phyloP scores from a whole-genome alignment of 1,140 invertebrate species.

The Trinorchestia longiramus region DNA sequence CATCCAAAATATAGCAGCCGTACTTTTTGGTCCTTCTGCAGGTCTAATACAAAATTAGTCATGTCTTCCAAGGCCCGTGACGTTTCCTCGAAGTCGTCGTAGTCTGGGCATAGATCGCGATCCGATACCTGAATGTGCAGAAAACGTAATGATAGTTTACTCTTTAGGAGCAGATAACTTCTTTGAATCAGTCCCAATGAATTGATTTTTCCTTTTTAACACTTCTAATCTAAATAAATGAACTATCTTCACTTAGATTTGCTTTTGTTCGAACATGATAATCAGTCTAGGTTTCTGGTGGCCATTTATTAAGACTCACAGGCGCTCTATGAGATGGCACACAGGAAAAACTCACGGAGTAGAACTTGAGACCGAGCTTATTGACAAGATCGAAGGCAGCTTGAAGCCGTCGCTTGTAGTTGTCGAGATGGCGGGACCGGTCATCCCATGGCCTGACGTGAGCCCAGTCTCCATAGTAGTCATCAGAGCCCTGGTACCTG shows the following conservation, averaged over 20 bases:
- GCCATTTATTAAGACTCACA: too few relatives aligned
- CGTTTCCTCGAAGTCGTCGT: constrained; percentile 57
- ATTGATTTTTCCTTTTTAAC: not conserved
- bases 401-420: constrained; percentile 75
- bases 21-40: constrained; percentile 61
- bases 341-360: constrained; percentile 53
- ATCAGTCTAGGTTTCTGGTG: too few relatives aligned
- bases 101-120: constrained; percentile 55
- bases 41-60: constrained; percentile 60
- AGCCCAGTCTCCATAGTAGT: constrained; percentile 72
- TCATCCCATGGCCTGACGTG: constrained; percentile 75
- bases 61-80: constrained; percentile 50
- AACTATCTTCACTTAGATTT: too few relatives aligned
- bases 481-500: constrained; percentile 67
- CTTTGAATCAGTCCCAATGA: not conserved
- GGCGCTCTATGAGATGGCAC: too few relatives aligned
- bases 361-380: constrained; percentile 72
- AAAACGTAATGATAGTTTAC: not conserved
- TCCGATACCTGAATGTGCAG: constrained; percentile 4
- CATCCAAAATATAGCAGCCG: constrained; percentile 60
- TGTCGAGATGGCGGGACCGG: constrained; percentile 73
- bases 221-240: not conserved
- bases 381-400: constrained; percentile 76
- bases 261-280: too few relatives aligned
- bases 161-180: not conserved